These are phyloP conservation scores for Hirundo rustica DNA, from an alignment of 2,797 vertebrate genomes.

Conservation along the genomic window DNA sequence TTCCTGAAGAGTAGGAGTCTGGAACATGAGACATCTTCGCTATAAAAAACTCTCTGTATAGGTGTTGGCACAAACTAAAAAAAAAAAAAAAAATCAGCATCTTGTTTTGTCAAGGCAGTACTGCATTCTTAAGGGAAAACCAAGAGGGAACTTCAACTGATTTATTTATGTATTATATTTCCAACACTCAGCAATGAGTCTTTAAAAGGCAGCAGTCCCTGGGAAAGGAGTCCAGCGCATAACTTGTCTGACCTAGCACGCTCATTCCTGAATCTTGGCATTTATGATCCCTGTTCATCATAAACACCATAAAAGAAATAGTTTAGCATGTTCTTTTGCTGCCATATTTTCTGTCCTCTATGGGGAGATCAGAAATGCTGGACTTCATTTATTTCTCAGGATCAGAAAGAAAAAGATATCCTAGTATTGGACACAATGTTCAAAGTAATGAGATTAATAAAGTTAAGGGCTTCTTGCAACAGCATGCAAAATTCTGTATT, in stretches of 20 bases:
- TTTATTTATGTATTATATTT: background rate
- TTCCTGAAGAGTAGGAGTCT: background rate
- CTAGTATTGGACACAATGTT: background rate
- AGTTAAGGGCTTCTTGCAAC: constrained; percentile 23
- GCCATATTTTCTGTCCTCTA: background rate
- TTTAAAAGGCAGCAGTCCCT: background rate
- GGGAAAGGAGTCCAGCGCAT: background rate
- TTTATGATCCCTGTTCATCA: background rate
- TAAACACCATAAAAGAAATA: background rate
- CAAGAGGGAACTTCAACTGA: background rate
- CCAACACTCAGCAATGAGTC: background rate
- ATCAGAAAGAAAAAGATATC: background rate
- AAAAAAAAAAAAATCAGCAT: background rate
- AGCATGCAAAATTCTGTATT: constrained; percentile 11
- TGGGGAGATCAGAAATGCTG: background rate
- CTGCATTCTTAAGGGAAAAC: background rate
- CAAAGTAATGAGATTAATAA: background rate
- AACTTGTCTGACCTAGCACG: background rate
- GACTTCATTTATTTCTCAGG: background rate
- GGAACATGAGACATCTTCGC: background rate
- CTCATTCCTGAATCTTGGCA: background rate
- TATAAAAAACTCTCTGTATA: background rate
- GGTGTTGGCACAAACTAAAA: background rate
- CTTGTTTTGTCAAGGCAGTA: background rate
- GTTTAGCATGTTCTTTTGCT: background rate